A percentile compares a stretch with the other conserved stretches of the same genome.
Evolutionary conservation across 2,113 vertebrate species (phyloP).

Genomic region (Tupaia chinensis): DNA sequence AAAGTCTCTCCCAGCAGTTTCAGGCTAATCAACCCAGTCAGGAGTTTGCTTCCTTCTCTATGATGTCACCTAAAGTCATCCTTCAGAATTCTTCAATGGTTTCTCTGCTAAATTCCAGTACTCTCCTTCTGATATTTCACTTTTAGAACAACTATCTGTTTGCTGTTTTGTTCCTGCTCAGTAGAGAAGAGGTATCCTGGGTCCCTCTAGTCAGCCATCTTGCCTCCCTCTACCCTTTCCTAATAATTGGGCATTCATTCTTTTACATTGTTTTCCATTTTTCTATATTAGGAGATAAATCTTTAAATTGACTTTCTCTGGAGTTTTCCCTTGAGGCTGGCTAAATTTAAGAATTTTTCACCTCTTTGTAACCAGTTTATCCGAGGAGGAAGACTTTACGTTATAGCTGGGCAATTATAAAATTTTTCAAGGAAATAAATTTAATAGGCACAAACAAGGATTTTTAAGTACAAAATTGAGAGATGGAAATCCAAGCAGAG

Average conservation of each 20-base stretch:
- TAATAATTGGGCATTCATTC: not conserved
- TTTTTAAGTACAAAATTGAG: not conserved
- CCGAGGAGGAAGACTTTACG: not conserved
- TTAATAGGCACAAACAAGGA: not conserved
- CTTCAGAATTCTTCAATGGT: too few relatives aligned
- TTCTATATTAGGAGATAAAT: not conserved
- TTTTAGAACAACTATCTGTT: too few relatives aligned
- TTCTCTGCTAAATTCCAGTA: too few relatives aligned
- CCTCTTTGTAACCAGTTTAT: not conserved
- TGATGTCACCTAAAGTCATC: too few relatives aligned
- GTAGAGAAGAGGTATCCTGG: too few relatives aligned
- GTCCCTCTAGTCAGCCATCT: too few relatives aligned
- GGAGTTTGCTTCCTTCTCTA: too few relatives aligned
- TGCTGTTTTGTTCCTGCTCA: too few relatives aligned
- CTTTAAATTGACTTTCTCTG: not conserved
- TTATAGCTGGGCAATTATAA: not conserved
- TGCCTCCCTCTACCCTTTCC: not conserved
- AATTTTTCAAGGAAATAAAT: not conserved
- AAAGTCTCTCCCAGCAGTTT: too few relatives aligned
- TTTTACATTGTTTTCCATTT: not conserved
- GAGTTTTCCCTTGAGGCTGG: not conserved
- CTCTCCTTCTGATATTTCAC: too few relatives aligned
- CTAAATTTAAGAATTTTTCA: not conserved
- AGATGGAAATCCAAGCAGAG: not conserved
- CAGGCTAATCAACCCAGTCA: too few relatives aligned